Evolutionary conservation across 2,797 vertebrate genomes (phyloP).

Genomic region (Sebastiscus tertius): DNA sequence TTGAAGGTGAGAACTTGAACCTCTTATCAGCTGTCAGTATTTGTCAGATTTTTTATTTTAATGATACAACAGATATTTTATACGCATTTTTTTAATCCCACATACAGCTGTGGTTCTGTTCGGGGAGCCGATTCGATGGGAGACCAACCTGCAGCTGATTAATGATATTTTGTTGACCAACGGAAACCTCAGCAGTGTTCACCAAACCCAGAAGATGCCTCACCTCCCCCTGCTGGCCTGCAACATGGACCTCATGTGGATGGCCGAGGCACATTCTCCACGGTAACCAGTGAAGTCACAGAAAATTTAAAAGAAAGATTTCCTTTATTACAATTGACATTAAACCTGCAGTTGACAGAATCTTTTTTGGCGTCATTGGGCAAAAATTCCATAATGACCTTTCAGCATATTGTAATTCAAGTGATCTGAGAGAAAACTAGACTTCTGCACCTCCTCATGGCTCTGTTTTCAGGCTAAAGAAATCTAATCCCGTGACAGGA

Average conservation of each 20-base stretch:
- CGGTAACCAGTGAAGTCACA: constrained; percentile 73
- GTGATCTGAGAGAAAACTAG: too few species aligned
- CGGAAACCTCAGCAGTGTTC: constrained; percentile 85
- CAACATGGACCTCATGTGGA: constrained; percentile 97
- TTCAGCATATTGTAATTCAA: too few species aligned
- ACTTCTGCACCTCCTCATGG: too few species aligned
- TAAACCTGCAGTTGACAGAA: too few species aligned
- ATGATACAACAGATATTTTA: neutral
- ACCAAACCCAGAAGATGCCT: constrained; percentile 72
- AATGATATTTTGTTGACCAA: constrained; percentile 89
- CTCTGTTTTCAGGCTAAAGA: too few species aligned
- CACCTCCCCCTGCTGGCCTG: constrained; percentile 92
- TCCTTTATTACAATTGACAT: neutral
- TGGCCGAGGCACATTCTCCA: constrained; percentile 91
- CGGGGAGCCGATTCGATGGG: constrained; percentile 94
- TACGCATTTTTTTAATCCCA: neutral
- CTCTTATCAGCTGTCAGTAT: neutral
- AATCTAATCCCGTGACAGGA: too few species aligned
- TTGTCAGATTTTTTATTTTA: neutral
- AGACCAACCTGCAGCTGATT: constrained; percentile 94
- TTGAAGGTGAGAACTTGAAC: constrained; percentile 85
- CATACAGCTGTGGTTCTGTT: constrained; percentile 88
- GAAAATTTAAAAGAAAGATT: neutral
- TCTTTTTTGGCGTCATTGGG: too few species aligned
- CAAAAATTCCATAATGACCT: too few species aligned